Percentiles rank a stretch among this genome's conserved stretches.
Evolutionary conservation across 2,113 vertebrate genomes (phyloP).

Genomic region (Ornithorhynchus anatinus): DNA sequence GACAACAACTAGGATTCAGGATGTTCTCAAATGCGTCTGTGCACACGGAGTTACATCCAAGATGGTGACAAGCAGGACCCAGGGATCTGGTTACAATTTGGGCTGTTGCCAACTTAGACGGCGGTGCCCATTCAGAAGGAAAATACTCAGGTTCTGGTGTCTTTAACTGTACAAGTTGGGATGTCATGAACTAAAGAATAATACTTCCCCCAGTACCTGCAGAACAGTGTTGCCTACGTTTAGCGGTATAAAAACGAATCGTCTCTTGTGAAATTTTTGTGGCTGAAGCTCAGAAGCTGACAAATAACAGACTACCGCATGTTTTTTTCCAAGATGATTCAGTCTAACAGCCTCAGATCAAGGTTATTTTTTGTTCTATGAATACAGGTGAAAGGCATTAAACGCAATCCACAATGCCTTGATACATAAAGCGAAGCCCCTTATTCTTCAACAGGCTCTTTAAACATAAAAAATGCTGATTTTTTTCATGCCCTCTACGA

Average conservation of each 20-base stretch:
- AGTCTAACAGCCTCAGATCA: not conserved
- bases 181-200: too few species aligned
- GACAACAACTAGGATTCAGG: too few species aligned
- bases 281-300: slow-evolving; percentile 7
- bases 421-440: not conserved
- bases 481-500: slow-evolving; percentile 32
- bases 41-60: too few species aligned
- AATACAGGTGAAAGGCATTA: not conserved
- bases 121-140: too few species aligned
- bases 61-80: too few species aligned
- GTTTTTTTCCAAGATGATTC: not conserved
- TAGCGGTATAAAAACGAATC: not conserved
- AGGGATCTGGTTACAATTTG: too few species aligned
- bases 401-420: not conserved
- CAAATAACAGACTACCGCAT: not conserved
- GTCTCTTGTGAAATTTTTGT: not conserved
- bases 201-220: not conserved
- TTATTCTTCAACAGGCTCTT: slow-evolving; percentile 15
- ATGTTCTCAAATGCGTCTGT: too few species aligned
- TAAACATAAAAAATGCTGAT: slow-evolving; percentile 27
- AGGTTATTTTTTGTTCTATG: not conserved
- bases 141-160: too few species aligned
- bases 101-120: too few species aligned
- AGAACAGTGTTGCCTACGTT: not conserved
- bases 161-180: too few species aligned